Conservation (phyloP, 2,888 invertebrate genomes). For the Erebia palarica region DNA sequence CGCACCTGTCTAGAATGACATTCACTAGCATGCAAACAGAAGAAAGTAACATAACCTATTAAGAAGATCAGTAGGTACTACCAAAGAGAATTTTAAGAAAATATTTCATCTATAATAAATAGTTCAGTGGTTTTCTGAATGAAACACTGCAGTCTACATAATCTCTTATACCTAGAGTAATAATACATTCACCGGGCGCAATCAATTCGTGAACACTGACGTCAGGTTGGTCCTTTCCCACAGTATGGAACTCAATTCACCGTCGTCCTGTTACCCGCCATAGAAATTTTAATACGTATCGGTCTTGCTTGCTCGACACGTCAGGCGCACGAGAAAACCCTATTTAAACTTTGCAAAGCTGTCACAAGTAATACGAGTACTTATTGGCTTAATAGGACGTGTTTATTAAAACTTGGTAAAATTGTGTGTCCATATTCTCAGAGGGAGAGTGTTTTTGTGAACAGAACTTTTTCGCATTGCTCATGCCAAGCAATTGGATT, state of each 20-base stretch:
- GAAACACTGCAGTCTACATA: background rate
- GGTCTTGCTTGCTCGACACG: conserved; percentile 52
- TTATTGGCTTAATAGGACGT: conserved; percentile 22
- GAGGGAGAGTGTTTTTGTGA: background rate
- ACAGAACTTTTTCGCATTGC: background rate
- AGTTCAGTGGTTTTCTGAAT: background rate
- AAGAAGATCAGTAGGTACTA: too few relatives aligned
- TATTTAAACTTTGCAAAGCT: conserved; percentile 36
- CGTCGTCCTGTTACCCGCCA: conserved; percentile 46
- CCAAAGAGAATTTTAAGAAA: background rate
- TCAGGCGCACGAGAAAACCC: conserved; percentile 56
- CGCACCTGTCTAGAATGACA: too few relatives aligned
- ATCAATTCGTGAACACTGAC: conserved; percentile 43
- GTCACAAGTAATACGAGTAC: conserved; percentile 21
- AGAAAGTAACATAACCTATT: too few relatives aligned
- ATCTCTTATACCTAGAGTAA: background rate
- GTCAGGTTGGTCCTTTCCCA: conserved; percentile 56
- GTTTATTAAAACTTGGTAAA: conserved; percentile 10
- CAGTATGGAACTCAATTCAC: conserved; percentile 60
- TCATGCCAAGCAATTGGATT: too few relatives aligned
- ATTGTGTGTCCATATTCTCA: background rate
- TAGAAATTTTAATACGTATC: conserved; percentile 61
- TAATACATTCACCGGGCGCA: conserved; percentile 13
- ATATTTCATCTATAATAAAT: background rate
- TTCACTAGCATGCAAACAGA: too few relatives aligned